Percentiles rank a stretch among this genome's conserved stretches.
Conservation (phyloP, 2,888 invertebrate genomes). For the Zele albiditarsus region DNA sequence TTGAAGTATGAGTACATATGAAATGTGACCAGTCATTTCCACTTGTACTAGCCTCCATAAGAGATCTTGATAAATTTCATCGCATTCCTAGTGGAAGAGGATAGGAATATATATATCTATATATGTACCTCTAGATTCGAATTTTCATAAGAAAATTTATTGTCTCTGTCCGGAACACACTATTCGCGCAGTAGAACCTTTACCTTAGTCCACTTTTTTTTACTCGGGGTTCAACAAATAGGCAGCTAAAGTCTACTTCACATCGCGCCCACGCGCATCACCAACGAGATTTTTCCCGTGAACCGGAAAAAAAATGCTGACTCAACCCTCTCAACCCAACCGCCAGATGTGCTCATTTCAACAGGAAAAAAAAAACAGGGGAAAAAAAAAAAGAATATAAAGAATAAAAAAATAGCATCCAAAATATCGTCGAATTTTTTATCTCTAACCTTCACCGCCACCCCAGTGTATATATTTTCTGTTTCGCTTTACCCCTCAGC, state of each 20-base stretch:
- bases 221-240: conserved; percentile 48
- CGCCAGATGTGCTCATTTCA: conserved; percentile 64
- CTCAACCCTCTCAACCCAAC: conserved; percentile 57
- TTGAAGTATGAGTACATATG: background rate
- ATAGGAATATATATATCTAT: background rate
- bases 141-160: conserved; percentile 67
- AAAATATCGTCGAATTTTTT: conserved; percentile 43
- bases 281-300: background rate
- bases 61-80: conserved; percentile 7
- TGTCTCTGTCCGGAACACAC: conserved; percentile 35
- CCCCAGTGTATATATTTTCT: background rate
- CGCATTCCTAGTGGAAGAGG: background rate
- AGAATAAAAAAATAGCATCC: conserved; percentile 14
- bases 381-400: conserved; percentile 44
- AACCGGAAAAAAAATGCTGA: conserved; percentile 55
- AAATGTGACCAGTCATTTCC: background rate
- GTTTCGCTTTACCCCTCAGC: conserved; percentile 12
- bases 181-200: conserved; percentile 37
- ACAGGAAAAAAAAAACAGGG: conserved; percentile 56
- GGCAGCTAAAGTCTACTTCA: conserved; percentile 41
- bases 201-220: conserved; percentile 51
- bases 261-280: conserved; percentile 37
- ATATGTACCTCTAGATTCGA: conserved; percentile 39
- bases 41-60: background rate
- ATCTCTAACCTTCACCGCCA: conserved; percentile 42